Evolutionary conservation across 2,113 vertebrate genomes (phyloP).

Genomic region (Xyliphius kryptos): DNA sequence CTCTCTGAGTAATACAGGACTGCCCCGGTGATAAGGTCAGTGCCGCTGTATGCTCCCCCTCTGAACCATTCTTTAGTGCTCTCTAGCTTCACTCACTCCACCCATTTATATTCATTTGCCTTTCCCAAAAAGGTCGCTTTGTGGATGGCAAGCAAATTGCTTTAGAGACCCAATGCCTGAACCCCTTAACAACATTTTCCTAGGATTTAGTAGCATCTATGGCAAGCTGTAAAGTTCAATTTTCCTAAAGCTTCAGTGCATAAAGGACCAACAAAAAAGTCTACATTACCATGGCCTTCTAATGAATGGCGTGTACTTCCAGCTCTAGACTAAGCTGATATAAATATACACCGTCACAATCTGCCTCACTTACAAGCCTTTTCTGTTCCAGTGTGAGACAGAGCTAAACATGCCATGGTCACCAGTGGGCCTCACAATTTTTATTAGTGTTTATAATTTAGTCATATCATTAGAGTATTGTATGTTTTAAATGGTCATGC

Average conservation of each 20-base stretch:
- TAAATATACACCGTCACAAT: too few species aligned
- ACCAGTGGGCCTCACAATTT: too few species aligned
- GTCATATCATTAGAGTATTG: too few species aligned
- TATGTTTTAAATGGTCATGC: too few species aligned
- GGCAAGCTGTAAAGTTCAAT: constrained; percentile 39
- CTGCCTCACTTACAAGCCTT: too few species aligned
- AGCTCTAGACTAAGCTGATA: not conserved
- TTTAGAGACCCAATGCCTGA: constrained; percentile 27
- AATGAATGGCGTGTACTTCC: not conserved
- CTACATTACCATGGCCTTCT: constrained; percentile 16
- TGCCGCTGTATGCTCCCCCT: constrained; percentile 60
- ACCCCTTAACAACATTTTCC: constrained; percentile 39
- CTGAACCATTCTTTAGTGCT: constrained; percentile 70
- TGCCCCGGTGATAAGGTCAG: constrained; percentile 80
- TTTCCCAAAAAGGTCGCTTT: constrained; percentile 75
- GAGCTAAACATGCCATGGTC: too few species aligned
- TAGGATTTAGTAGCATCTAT: constrained; percentile 36
- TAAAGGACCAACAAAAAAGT: constrained; percentile 21
- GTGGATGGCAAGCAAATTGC: constrained; percentile 65
- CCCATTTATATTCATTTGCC: constrained; percentile 83
- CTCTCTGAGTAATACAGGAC: constrained; percentile 66
- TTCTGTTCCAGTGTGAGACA: too few species aligned
- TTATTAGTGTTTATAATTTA: too few species aligned
- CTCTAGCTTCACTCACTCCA: constrained; percentile 60
- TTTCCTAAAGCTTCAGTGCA: constrained; percentile 39